phyloP scores from a whole-genome alignment of 92 coral and sea anemone species.

The Siderastrea siderea region DNA sequence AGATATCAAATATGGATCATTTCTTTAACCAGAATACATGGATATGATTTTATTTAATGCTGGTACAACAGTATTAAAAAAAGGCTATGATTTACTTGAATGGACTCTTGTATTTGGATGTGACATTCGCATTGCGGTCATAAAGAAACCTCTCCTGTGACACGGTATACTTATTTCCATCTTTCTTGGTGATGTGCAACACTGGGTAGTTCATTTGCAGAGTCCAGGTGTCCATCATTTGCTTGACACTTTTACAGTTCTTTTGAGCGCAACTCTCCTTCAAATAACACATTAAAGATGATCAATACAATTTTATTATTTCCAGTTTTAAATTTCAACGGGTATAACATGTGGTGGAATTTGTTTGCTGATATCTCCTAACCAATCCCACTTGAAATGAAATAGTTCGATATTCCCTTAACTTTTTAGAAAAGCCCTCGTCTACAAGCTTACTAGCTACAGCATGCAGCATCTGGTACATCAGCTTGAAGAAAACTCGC shows the following conservation, averaged over 20 bases:
- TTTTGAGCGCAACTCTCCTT: conserved; percentile 70
- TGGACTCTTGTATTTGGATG: conserved; percentile 77
- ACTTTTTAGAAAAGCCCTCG: too few species aligned
- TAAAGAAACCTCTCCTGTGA: conserved; percentile 87
- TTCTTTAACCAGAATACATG: too few species aligned
- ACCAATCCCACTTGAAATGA: too few species aligned
- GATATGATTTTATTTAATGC: too few species aligned
- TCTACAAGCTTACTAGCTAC: too few species aligned
- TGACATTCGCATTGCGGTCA: conserved; percentile 73
- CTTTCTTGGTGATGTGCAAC: conserved; percentile 46
- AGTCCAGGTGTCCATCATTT: conserved; percentile 96
- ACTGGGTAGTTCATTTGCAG: conserved; percentile 95
- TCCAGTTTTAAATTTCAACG: neutral
- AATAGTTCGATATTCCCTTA: too few species aligned
- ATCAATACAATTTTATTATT: too few species aligned
- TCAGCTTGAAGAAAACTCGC: neutral
- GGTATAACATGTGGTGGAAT: too few species aligned
- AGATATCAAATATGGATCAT: too few species aligned
- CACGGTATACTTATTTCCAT: conserved; percentile 36
- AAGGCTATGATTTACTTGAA: conserved; percentile 28
- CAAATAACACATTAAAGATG: neutral
- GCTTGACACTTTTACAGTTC: conserved; percentile 65
- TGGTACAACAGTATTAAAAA: too few species aligned
- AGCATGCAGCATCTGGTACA: too few species aligned
- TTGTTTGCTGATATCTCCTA: neutral